Evolutionary conservation across 1,140 invertebrate species (phyloP).

Genomic region (Gonatopus flavifemur): DNA sequence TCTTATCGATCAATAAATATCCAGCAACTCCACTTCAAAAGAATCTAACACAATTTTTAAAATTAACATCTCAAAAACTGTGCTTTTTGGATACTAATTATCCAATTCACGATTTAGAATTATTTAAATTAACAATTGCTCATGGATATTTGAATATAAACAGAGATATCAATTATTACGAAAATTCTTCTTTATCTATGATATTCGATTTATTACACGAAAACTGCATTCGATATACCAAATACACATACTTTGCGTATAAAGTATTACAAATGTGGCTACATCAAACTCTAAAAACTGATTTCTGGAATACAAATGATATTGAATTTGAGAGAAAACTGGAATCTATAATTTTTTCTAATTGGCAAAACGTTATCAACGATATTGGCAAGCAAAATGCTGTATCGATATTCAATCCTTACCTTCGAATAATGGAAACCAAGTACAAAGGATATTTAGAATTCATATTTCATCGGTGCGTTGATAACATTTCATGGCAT

Average conservation of each 20-base stretch:
- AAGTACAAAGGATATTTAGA: constrained; percentile 39
- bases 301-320: constrained; percentile 32
- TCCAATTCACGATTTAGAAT: constrained; percentile 22
- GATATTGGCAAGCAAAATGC: constrained; percentile 37
- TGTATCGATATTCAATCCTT: constrained; percentile 33
- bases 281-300: constrained; percentile 20
- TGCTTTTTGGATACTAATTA: constrained; percentile 20
- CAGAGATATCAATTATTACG: constrained; percentile 9
- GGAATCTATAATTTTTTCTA: constrained; percentile 44
- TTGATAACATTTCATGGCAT: constrained; percentile 41
- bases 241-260: constrained; percentile 43
- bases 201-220: constrained; percentile 33
- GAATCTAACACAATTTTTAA: constrained; percentile 20
- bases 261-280: constrained; percentile 44
- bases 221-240: constrained; percentile 41
- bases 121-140: constrained; percentile 36
- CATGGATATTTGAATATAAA: constrained; percentile 43
- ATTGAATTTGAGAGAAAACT: constrained; percentile 29
- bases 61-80: constrained; percentile 12
- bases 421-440: constrained; percentile 40
- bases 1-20: constrained; percentile 18
- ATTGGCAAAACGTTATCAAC: constrained; percentile 44
- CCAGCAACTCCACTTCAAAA: constrained; percentile 8
- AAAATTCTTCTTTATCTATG: constrained; percentile 16
- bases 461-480: constrained; percentile 26